Base-by-base conservation (phyloP, 2,888 invertebrate species). In the Gymnoscelis rufifasciata region DNA sequence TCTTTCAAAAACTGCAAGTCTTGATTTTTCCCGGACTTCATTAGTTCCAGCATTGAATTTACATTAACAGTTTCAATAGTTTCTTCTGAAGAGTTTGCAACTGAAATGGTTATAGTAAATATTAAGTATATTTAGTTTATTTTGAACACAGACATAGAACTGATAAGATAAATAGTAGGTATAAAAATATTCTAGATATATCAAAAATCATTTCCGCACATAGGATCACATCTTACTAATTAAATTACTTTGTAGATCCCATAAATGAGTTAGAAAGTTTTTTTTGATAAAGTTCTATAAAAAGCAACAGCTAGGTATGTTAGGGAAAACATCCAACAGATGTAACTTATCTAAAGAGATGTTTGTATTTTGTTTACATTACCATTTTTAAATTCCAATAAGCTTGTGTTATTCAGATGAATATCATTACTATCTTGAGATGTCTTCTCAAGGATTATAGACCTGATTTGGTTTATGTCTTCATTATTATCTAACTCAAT, bases 1-100 rank as follows among this genome's bases (percentile, higher is more conserved):
- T 74, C 61, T 27, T 76, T 74, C 1, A 83, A 60, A 28, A 86
- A 55, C 42, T 79, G 79, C 26, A 84, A 36, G 38, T 79, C 79
- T 41, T 74, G 71, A 3, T 66, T 71, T 44, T 75, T 68, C 2
- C 73, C 50, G 7, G 37, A 27, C 48, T 81, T 79, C 10, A 62
- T 53, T 24, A 74, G 49, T 31, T 83, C 73, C 64, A 79, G 84
- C 70, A 82, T 74, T 53, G 7, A 6, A 7, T 26, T 8, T 2
- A 73, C 75, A 28, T 59, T 69, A n/a, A 62, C 62, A 13, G 70
- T 43, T 24, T 62, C 63, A 11, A 60, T 48, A 12, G 54, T 23
- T 31, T 58, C 59, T n/a, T 57, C 54, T 3, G 35, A 8, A 10
- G 31, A 33, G 30, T 8, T 31, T 19, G 33, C 1, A 14, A n/a